Evolutionary conservation across 2,113 vertebrate genomes (phyloP).

Genomic region (Nestor notabilis): DNA sequence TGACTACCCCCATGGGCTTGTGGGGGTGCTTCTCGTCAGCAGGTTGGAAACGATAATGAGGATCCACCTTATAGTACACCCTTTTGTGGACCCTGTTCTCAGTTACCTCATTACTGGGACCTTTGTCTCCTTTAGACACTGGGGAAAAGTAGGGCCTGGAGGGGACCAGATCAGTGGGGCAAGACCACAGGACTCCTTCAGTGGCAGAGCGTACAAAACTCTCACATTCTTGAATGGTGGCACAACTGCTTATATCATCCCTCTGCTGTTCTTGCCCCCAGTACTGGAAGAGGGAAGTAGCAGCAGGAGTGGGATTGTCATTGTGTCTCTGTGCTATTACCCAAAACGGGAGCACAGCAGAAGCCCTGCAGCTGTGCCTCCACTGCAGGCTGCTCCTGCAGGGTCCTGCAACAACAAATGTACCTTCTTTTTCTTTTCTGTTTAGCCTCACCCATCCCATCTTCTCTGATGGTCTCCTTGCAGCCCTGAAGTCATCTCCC

Average conservation of each 20-base stretch:
- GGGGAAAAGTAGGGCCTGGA: not conserved
- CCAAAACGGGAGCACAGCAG: not conserved
- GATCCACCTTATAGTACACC: not conserved
- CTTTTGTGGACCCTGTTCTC: not conserved
- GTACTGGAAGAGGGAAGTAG: not conserved
- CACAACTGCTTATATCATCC: not conserved
- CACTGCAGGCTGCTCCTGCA: not conserved
- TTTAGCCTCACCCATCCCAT: constrained; percentile 15
- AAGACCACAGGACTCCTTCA: not conserved
- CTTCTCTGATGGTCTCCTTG: not conserved
- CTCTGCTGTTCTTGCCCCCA: not conserved
- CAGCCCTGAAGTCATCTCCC: constrained; percentile 41
- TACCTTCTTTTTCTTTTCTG: not conserved
- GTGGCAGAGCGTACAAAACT: not conserved
- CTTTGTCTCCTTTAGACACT: not conserved
- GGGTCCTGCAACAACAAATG: not conserved
- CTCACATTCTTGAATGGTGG: not conserved
- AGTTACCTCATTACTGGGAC: not conserved
- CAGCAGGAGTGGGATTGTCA: not conserved
- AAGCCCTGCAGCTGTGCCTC: not conserved
- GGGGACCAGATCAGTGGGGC: not conserved
- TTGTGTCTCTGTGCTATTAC: not conserved
- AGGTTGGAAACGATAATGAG: not conserved
- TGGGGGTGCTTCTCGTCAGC: not conserved
- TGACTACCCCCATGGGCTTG: not conserved